Base-by-base conservation (phyloP, 2,797 vertebrate genomes). In the Antennarius maculatus region DNA sequence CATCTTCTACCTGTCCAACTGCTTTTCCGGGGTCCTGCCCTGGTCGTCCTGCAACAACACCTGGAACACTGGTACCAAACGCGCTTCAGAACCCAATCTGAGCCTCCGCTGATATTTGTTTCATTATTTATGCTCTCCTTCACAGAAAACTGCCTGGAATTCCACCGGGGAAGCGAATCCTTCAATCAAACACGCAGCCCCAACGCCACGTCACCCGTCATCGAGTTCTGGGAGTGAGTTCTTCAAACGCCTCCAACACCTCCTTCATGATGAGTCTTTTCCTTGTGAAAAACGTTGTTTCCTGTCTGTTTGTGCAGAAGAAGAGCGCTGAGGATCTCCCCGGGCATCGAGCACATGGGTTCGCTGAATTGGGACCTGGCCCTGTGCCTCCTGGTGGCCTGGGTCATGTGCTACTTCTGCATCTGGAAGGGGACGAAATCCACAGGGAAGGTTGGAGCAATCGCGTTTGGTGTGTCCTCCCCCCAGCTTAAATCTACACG, bases 151-250 rank as follows among this genome's bases (percentile, higher is more conserved):
- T 99, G 97, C 45, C 48, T 95, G 88, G 97, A 96, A 86, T 93
- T 97, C 57, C 92, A 95, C 84, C 95, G 91, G 88, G 91, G 92
- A 1, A 97, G 96, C 62, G 73, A 84, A 0, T 94, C 95, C 0
- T 1, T 89, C 62, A 93, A 94, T 0, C 43, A 86, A 74, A 93
- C 86, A 6, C 7, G 72, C 55, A 39, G 81, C 0, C 88, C 81
- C 14, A 98, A 98, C 0, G 77, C 72, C 77, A 97, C 96, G 4
- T 98, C 96, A 34, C 96, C 97, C 0, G 96, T 98, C 82, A 96
- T 97, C 0, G 97, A 99, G 87, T 99, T 98, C 91, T 99, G 97
- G 97, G 97, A 99, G 97, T 99, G 92, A 95, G 97, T 96, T 69
- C 7, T 46, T 41, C 15, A 7, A 5, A 18, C 28, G 23, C 0